Evolutionary conservation across 2,888 invertebrate species (phyloP), one percentile per base, ranked within the genome.

Genomic region (Clusia tigrina): DNA sequence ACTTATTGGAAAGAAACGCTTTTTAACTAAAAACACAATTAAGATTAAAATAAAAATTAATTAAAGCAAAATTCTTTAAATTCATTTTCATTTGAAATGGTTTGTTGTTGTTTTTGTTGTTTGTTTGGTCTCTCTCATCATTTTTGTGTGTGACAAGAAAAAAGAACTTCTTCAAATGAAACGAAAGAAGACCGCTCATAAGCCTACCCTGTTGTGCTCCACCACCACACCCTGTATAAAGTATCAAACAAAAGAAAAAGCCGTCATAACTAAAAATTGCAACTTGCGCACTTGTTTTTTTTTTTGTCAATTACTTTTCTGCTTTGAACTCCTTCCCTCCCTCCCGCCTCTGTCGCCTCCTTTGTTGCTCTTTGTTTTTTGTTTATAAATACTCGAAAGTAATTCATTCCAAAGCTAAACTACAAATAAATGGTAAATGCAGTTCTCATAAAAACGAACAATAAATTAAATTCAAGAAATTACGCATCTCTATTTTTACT

Each of bases 161-260:
- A 54, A 62, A 15, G 61, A 58, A 69, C 62, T 65, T 69, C 63
- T 65, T 68, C 66, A 68, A 69, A 70, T 75, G 67, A 74, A 75
- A 71, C 74, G 78, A 77, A 81, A 78, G 78, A 74, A 80, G 78
- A 81, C 81, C 80, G 81, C 79, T 82, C 81, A 80, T 79, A 77
- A 79, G 81, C 80, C 81, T 81, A 81, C 83, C 83, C 83, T 82
- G 78, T 81, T n/a, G 81, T 82, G 79, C 81, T 81, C 80, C 79
- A 77, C 78, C 70, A 2, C 3, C 63, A 69, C 46, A 67, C 66
- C 56, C 66, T n/a, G n/a, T n/a, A n/a, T n/a, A n/a, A n/a, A n/a
- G n/a, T n/a, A n/a, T n/a, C n/a, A n/a, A n/a, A n/a, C n/a, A n/a
- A n/a, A n/a, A n/a, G n/a, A n/a, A n/a, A n/a, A n/a, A n/a, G n/a